Percentiles rank a stretch among this genome's conserved stretches.
phyloP scores from a whole-genome alignment of 2,797 vertebrate species.

The Parotocinclus haroldoi region DNA sequence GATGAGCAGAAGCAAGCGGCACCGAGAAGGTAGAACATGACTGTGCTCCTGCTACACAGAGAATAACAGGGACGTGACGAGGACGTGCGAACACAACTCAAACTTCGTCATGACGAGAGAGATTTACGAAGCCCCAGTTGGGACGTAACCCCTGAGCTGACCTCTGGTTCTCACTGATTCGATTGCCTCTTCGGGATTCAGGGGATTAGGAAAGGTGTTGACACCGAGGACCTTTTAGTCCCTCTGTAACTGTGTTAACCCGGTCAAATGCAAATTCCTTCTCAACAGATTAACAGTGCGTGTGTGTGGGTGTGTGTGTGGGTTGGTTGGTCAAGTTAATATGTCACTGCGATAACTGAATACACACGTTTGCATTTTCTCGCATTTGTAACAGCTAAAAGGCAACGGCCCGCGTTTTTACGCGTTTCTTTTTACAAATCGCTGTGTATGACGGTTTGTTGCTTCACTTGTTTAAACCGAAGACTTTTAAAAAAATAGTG shows the following conservation, averaged over 20 bases:
- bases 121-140: slow-evolving; percentile 1
- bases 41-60: neutral
- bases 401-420: too few species aligned
- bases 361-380: too few species aligned
- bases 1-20: too few species aligned
- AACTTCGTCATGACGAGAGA: neutral
- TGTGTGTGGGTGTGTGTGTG: too few species aligned
- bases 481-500: too few species aligned
- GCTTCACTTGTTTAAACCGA: too few species aligned
- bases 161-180: slow-evolving; percentile 35
- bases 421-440: too few species aligned
- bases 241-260: slow-evolving; percentile 13
- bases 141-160: slow-evolving; percentile 10
- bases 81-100: neutral
- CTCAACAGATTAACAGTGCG: neutral
- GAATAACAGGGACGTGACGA: neutral
- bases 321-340: too few species aligned
- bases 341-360: too few species aligned
- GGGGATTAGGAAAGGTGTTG: slow-evolving; percentile 33
- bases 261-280: slow-evolving; percentile 18
- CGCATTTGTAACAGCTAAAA: too few species aligned
- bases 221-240: slow-evolving; percentile 29
- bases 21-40: too few species aligned
- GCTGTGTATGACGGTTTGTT: too few species aligned
- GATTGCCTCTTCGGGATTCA: slow-evolving; percentile 29